Evolutionary conservation across 2,113 vertebrate species (phyloP), one percentile per base, ranked within the genome.

Genomic region (Parotia lawesii): DNA sequence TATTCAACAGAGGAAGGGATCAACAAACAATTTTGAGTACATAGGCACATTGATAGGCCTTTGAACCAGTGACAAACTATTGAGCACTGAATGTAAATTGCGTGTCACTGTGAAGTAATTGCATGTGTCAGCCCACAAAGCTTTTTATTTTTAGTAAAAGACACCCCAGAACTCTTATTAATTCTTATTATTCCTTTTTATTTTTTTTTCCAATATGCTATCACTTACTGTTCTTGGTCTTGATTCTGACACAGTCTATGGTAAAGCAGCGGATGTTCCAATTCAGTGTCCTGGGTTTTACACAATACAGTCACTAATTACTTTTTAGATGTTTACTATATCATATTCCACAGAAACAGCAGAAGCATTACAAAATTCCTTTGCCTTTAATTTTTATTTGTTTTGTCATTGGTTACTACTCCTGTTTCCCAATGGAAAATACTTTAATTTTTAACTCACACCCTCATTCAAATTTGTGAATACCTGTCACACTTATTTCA

Each of bases 161-260:
- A 38, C 18, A 58, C 2, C 1, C 10, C 15, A 47, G 12, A 62
- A n/a, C 3, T 50, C 17, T 23, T 66, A 70, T 12, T 40, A 76
- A 37, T 48, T 48, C 4, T 25, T 56, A 1, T 21, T 48, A 5
- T 53, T 42, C 0, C 40, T 15, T 29, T 44, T 47, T 23, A 15
- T 33, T 64, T 58, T 56, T 40, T 48, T 4, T 53, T 58, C 27
- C n/a, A 61, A 11, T 51, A 38, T 14, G 17, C 2, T 31, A 2
- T 31, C 13, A 53, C 62, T 56, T 72, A 4, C 16, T 47, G 20
- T 11, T 20, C 23, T 71, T 79, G 11, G 5, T 53, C 17, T 9
- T 37, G 15, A 31, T 76, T 67, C 21, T 65, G 10, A 25, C n/a
- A 25, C 8, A 48, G 8, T 23, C 19, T 21, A 9, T 17, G 33